phyloP scores from a whole-genome alignment of 2,113 vertebrate species.

The Melospiza georgiana region DNA sequence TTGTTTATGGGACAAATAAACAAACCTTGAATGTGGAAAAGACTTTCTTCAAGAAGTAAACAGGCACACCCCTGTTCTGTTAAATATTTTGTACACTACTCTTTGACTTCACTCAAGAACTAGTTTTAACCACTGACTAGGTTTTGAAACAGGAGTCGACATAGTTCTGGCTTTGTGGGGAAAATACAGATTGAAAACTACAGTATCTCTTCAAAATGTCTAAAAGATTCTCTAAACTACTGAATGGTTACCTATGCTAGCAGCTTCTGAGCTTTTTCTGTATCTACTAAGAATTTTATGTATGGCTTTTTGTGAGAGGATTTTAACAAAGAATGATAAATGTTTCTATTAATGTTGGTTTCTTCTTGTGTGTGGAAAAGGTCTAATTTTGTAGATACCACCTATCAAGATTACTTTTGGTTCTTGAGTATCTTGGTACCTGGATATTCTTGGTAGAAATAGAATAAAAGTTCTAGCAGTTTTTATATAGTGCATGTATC shows the following conservation, averaged over 20 bases:
- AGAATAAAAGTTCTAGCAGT: constrained; percentile 61
- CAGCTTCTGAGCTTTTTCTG: constrained; percentile 71
- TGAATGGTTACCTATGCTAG: constrained; percentile 73
- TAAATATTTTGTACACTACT: constrained; percentile 77
- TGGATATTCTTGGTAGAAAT: constrained; percentile 69
- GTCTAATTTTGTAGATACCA: constrained; percentile 58
- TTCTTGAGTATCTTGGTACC: constrained; percentile 59
- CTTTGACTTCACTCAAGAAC: constrained; percentile 68
- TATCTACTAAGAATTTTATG: constrained; percentile 74
- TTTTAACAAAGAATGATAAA: constrained; percentile 68
- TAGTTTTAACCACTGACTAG: constrained; percentile 69
- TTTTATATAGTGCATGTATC: constrained; percentile 79
- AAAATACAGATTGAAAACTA: constrained; percentile 27
- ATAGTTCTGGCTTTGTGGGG: constrained; percentile 50
- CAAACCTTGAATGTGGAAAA: constrained; percentile 80
- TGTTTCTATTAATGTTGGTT: constrained; percentile 63
- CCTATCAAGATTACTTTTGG: constrained; percentile 56
- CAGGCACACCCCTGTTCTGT: constrained; percentile 67
- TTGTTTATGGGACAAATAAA: constrained; percentile 96
- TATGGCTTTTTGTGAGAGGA: constrained; percentile 67
- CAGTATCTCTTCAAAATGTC: constrained; percentile 62
- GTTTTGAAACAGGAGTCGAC: constrained; percentile 56
- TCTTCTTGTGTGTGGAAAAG: constrained; percentile 63
- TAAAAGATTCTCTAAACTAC: constrained; percentile 76
- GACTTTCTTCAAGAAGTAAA: constrained; percentile 46